These are phyloP conservation scores for Chloroceryle aenea DNA, from an alignment of 2,113 vertebrate species.

Conservation along the genomic window DNA sequence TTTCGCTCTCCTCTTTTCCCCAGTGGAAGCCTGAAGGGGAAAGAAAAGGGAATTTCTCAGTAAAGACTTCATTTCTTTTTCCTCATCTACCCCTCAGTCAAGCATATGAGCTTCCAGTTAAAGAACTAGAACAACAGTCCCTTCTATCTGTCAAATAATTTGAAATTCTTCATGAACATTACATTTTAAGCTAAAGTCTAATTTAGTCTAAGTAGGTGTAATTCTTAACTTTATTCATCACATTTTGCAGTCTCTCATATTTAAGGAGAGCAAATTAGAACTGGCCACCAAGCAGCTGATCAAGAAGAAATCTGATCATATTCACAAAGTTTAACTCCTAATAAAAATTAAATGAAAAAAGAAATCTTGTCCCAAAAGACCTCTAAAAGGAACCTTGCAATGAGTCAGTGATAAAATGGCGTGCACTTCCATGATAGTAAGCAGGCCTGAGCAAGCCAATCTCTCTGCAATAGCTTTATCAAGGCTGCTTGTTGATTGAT, in stretches of 20 bases:
- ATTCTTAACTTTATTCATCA: not conserved
- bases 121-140: not conserved
- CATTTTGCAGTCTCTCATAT: not conserved
- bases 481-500: not conserved
- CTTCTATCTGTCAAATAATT: not conserved
- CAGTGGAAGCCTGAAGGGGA: not conserved
- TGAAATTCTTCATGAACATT: not conserved
- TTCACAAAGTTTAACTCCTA: not conserved
- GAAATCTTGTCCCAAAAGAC: not conserved
- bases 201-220: not conserved
- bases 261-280: not conserved
- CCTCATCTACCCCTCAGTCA: not conserved
- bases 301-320: not conserved
- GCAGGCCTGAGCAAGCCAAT: conserved; percentile 7
- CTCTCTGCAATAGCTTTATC: conserved; percentile 4
- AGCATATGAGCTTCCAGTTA: not conserved
- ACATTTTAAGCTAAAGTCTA: not conserved
- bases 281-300: not conserved
- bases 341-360: not conserved
- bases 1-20: not conserved
- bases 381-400: not conserved
- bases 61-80: not conserved
- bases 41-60: conserved; percentile 16
- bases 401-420: not conserved
- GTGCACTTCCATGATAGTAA: not conserved